Base-by-base conservation (phyloP, 2,797 vertebrate species). In the Sternarchorhynchus goeldii region DNA sequence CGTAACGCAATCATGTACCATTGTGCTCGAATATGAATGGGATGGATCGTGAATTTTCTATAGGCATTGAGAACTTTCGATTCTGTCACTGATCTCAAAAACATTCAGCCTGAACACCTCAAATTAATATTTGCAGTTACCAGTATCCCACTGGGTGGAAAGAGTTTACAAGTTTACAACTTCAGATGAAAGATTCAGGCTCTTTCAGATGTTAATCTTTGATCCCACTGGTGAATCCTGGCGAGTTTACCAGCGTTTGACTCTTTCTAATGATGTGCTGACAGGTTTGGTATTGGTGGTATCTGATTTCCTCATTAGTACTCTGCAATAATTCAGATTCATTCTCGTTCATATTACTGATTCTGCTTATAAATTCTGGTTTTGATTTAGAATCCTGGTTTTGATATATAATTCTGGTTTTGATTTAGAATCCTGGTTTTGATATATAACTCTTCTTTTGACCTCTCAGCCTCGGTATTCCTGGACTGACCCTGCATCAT, bases 61-160 rank as follows among this genome's bases (percentile, higher is more conserved):
- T 76, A 59, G 73, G 57, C 21, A 68, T 76, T 81, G 75, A 78
- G 72, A 78, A 57, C 78, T 65, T 56, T 39, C n/a, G 63, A 72
- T 67, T 67, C 64, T 14, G 6, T 78, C 18, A 83, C 60, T 75
- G 72, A 39, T 64, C 55, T 18, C 63, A 25, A 25, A 1, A 25
- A n/a, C 16, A 64, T 73, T 76, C 25, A 29, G 3, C 5, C 39
- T 29, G 65, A 67, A 31, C 55, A 3, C 62, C 63, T 29, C 36
- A 64, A 65, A 75, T 64, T 55, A 75, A 55, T 65, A 20, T 66
- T 55, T 57, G 50, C 63, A 25, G 21, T 29, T 25, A 57, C 32
- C 16, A 17, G 6, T 41, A 72, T 72, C 55, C 32, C 21, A 39
- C 69, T 16, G 39, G 25, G 65, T 68, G 39, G 39, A 68, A 25